Base-by-base conservation (phyloP, 2,888 invertebrate species). In the Drosophila setosimentum region DNA sequence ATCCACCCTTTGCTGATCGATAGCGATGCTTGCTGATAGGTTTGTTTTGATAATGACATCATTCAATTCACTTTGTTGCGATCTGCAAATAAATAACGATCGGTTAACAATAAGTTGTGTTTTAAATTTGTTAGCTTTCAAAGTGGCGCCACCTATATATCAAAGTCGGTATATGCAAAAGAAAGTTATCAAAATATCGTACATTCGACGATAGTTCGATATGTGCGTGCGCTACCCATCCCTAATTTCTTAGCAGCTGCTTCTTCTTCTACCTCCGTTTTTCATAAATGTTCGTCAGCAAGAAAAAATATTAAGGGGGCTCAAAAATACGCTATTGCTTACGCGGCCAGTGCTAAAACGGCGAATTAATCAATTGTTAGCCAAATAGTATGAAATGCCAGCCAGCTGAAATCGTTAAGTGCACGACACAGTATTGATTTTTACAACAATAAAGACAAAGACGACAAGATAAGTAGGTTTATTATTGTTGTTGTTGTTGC, bases 1-100 rank as follows among this genome's bases (percentile, higher is more conserved):
- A 40, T 93, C 92, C 24, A 92, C 84, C 72, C 91, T 92, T 53
- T 92, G 91, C 51, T 92, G 92, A 62, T 92, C 91, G 62, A 93
- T 51, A 4, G 87, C 74, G 21, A 91, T 68, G 21, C 87, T 16
- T 24, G 32, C 89, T 24, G 83, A 78, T 29, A 78, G 78, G 35
- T 83, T 92, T n/a, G 89, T 69, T 27, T 86, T 90, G 27, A 89
- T 90, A 7, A 91, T 88, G 8, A 92, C 88, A 58, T 92, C 89
- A 10, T 84, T 83, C 4, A 90, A 74, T 29, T 90, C 87, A 32
- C 81, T 82, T 45, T 75, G 73, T n/a, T 78, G 65, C 3, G 87
- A 71, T 74, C 91, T 91, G 68, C 2, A 82, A 76, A 24, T 10
- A 13, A 58, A 42, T 45, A 45, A 24, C 7, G 24, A 45, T 45